Evolutionary conservation across 35 echinoderm and acorn worm species (phyloP).

Genomic region (Holothuria glaberrima): DNA sequence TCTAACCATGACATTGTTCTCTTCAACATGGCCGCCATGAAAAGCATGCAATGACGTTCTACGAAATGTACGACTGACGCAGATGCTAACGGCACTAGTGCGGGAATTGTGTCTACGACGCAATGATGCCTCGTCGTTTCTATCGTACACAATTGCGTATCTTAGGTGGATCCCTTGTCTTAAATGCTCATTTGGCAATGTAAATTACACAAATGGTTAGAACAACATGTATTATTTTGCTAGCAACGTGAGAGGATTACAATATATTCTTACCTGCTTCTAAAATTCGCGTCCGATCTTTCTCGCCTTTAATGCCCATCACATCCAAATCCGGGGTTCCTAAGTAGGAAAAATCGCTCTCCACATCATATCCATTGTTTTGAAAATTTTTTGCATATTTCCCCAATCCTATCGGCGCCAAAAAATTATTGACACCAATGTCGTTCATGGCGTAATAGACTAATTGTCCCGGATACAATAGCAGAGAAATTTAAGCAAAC

Average conservation of each 20-base stretch:
- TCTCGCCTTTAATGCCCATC: conserved; percentile 59
- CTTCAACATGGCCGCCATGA: conserved; percentile 63
- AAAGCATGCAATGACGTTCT: conserved; percentile 63
- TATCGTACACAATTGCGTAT: conserved; percentile 37
- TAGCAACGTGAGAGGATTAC: conserved; percentile 8
- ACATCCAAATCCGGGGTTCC: conserved; percentile 51
- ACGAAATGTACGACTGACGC: conserved; percentile 62
- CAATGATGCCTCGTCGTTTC: background rate
- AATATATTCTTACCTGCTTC: conserved; percentile 71
- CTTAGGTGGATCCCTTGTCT: conserved; percentile 30
- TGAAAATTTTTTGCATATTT: conserved; percentile 69
- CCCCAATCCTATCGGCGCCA: conserved; percentile 65
- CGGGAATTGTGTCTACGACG: conserved; percentile 6
- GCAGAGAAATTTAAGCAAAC: conserved; percentile 34
- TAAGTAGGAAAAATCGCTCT: conserved; percentile 60
- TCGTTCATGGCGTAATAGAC: conserved; percentile 59
- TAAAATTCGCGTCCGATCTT: conserved; percentile 59
- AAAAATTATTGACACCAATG: conserved; percentile 60
- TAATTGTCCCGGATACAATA: conserved; percentile 46
- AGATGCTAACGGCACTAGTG: conserved; percentile 47
- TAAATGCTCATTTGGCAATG: conserved; percentile 10
- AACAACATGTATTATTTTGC: conserved; percentile 46
- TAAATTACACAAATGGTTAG: conserved; percentile 39
- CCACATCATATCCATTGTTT: conserved; percentile 71
- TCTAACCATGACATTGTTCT: conserved; percentile 57